Evolutionary conservation across 2,888 invertebrate species (phyloP), one percentile per base, ranked within the genome.

Genomic region (Cordylochernes scorpioides): DNA sequence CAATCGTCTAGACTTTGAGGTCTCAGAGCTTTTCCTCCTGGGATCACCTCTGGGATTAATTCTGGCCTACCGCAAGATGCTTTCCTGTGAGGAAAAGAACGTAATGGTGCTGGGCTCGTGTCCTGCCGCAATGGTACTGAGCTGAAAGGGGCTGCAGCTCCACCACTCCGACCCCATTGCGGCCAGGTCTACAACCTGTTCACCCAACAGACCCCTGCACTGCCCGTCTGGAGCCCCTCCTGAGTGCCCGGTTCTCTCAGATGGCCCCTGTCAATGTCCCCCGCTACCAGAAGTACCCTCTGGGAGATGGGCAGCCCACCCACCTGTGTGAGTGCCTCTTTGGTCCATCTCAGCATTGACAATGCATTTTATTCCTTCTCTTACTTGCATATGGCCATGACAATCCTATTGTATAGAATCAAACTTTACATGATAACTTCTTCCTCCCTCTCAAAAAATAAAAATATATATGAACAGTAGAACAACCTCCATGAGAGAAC

Each of bases 161-260:
- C 50, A 8, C 50, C 57, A 38, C 49, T 59, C 15, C 63, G 67
- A 44, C 91, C 91, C 38, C 65, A 65, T 43, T 77, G 80, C 45
- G 69, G 70, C 47, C 91, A 94, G 63, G 69, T 97, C 27, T 97
- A 82, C 59, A 97, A 99, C 61, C 60, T 97, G 51, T 97, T 59
- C 97, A 99, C 63, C 77, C 91, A 36, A 84, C 84, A 35, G 94
- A 97, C 60, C 91, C 94, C 16, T 74, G 82, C 31, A 84, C 86
- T 31, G 70, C 80, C 28, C 66, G 94, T 39, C 54, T 86, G 43
- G 86, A 86, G 52, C 84, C 84, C 3, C 55, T 86, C 31, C 58
- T 84, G 21, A 78, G 82, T 32, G 80, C 80, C 14, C 63, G 75
- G 45, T 91, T 91, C 57, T 74, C 82, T 15, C 70, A 73, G 48